Base-by-base conservation (phyloP, 64 coral and sea anemone species). In the Hydrozoanthus tunicans region DNA sequence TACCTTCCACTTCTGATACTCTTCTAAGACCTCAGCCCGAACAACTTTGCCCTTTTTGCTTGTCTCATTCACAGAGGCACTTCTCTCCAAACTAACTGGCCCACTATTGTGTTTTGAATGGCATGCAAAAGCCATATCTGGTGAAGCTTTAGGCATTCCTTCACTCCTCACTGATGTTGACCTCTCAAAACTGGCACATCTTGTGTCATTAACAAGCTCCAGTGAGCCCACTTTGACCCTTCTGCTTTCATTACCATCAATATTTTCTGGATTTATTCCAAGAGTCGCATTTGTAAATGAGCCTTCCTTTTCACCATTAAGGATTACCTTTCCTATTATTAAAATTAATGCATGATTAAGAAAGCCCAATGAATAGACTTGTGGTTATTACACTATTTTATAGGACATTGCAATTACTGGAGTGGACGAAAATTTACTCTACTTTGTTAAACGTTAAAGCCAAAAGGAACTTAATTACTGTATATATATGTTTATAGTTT, bases 1-100 rank as follows among this genome's bases (percentile, higher is more conserved):
- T 55, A 97, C 88, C 73, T 93, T 94, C 95, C 95, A 97, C 53
- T 94, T 93, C 59, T 97, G 92, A 63, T 97, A 97, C 60, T 93
- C 95, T 25, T 97, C 89, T 14, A 97, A 88, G 8, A 88, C 56
- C 58, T 76, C 81, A n/a, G 43, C 13, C 0, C 59, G n/a, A 13
- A 64, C 43, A 52, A 64, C 90, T 4, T 68, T 82, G 15, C 10
- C 52, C 6, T 85, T 73, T n/a, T 81, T 80, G 53, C 27, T 74
- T 13, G 55, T 70, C 7, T 88, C 84, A 73, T 88, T 88, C 6
- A 88, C 84, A 14, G 84, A 74, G 4, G 69, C 68, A 59, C 84
- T 88, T 61, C 84, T 88, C 25, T 17, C 84, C 68, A 88, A 43
- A 56, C 12, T n/a, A 4, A n/a, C 56, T 9, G 90, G 83, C 4